Evolutionary conservation across 1,140 invertebrate genomes (phyloP), one percentile per base, ranked within the genome.

Genomic region (Hypothenemus hampei): DNA sequence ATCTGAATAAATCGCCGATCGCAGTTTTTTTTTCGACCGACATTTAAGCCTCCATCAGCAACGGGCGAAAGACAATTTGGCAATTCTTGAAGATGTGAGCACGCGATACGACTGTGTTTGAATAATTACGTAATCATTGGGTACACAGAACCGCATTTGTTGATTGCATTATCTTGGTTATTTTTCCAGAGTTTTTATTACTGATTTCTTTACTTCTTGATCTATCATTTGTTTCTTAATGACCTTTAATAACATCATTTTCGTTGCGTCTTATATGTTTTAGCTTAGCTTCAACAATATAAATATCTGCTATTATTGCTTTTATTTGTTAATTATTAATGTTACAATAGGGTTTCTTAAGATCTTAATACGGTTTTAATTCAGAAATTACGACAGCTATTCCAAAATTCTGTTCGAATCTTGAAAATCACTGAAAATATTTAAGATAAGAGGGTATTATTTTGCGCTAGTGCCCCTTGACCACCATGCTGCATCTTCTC

Each of bases 41-140:
- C 16, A 48, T 46, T 46, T 11, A 16, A 22, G 7, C 26, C 24
- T n/a, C n/a, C n/a, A n/a, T n/a, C n/a, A n/a, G n/a, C n/a, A n/a
- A n/a, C n/a, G n/a, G 22, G 3, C 43, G 3, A 16, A 29, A 40
- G 36, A 40, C 36, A 26, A 50, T 50, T 50, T 50, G 36, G 37
- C 10, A 21, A 21, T 18, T 36, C 11, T 6, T 29, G 35, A 40
- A 50, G 48, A 50, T 50, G 21, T 31, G 36, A 39, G 48, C 48
- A 50, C 48, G 48, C 48, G 48, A 50, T 50, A 50, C 35, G 21
- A 24, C 16, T 23, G 18, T 46, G 43, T 26, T 26, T 46, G 43
- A 46, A 22, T 29, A 46, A 29, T 46, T 20, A 46, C 24, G 7
- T 22, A 46, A 46, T 46, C n/a, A 46, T 46, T 31, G 10, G 26